Conservation (phyloP, 2,888 invertebrate genomes). For the Sycophila texana region DNA sequence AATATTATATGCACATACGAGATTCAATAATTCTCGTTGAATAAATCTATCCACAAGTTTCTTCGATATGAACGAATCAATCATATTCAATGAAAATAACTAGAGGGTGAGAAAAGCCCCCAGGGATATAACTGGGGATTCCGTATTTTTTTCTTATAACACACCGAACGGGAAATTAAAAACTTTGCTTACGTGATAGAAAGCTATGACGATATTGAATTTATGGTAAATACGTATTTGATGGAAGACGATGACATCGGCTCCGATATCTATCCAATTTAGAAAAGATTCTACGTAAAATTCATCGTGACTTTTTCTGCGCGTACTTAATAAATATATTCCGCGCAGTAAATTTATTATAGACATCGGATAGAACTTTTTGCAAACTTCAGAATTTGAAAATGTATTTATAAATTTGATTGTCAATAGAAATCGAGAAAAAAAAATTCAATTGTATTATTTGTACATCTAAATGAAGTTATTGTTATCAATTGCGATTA, state of each 20-base stretch:
- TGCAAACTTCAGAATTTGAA: too few relatives aligned
- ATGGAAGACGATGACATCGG: conserved; percentile 13
- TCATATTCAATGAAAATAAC: conserved; percentile 40
- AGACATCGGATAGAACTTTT: too few relatives aligned
- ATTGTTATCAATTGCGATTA: too few relatives aligned
- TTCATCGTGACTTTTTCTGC: too few relatives aligned
- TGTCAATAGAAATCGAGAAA: too few relatives aligned
- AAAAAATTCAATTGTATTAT: too few relatives aligned
- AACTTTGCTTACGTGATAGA: conserved; percentile 34
- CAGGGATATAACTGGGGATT: background rate
- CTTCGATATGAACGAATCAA: conserved; percentile 35
- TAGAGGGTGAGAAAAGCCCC: background rate
- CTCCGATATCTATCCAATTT: background rate
- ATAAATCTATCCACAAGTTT: conserved; percentile 19
- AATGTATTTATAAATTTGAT: too few relatives aligned
- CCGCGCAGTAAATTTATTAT: too few relatives aligned
- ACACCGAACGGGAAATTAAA: conserved; percentile 29
- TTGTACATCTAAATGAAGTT: too few relatives aligned
- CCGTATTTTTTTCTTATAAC: background rate
- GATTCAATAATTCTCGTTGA: background rate
- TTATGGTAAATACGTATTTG: conserved; percentile 24
- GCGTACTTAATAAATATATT: too few relatives aligned
- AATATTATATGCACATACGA: background rate
- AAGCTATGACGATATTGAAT: conserved; percentile 26
- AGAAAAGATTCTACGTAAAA: background rate